Percentiles rank a stretch among this genome's conserved stretches.
Conservation (phyloP, 2,888 invertebrate species). For the Hypsopygia costalis region DNA sequence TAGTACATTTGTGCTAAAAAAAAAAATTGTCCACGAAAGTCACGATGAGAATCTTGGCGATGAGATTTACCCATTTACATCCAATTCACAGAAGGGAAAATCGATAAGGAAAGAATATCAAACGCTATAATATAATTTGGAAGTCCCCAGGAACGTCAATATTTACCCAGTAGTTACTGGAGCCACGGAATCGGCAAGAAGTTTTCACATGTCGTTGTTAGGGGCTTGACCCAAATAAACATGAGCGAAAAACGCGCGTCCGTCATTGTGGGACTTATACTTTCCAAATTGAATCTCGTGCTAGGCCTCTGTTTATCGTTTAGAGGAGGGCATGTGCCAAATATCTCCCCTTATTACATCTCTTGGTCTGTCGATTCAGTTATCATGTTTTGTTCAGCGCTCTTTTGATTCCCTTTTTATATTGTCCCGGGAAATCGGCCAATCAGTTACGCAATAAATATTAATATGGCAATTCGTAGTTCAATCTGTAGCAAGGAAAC, state of each 20-base stretch:
- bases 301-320: slow-evolving; percentile 40
- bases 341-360: slow-evolving; percentile 30
- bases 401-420: slow-evolving; percentile 14
- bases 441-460: slow-evolving; percentile 16
- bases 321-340: slow-evolving; percentile 30
- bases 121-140: slow-evolving; percentile 21
- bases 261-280: slow-evolving; percentile 42
- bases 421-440: slow-evolving; percentile 11
- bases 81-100: too few relatives aligned
- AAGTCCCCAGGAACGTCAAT: slow-evolving; percentile 24
- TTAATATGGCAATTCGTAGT: slow-evolving; percentile 2
- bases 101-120: background rate
- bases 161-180: slow-evolving; percentile 37
- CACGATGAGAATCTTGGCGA: too few relatives aligned
- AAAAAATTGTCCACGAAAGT: too few relatives aligned
- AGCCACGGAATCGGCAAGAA: slow-evolving; percentile 47
- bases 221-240: slow-evolving; percentile 63
- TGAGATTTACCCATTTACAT: too few relatives aligned
- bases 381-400: slow-evolving; percentile 13
- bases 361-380: slow-evolving; percentile 8
- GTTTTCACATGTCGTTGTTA: slow-evolving; percentile 51
- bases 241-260: slow-evolving; percentile 53
- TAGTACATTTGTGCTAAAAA: too few relatives aligned
- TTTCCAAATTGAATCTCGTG: slow-evolving; percentile 56
- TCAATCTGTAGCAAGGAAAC: too few relatives aligned